A percentile compares a stretch with the other conserved stretches of the same genome.
Conservation (phyloP, 2,113 vertebrate genomes). For the Chelonoidis abingdonii region DNA sequence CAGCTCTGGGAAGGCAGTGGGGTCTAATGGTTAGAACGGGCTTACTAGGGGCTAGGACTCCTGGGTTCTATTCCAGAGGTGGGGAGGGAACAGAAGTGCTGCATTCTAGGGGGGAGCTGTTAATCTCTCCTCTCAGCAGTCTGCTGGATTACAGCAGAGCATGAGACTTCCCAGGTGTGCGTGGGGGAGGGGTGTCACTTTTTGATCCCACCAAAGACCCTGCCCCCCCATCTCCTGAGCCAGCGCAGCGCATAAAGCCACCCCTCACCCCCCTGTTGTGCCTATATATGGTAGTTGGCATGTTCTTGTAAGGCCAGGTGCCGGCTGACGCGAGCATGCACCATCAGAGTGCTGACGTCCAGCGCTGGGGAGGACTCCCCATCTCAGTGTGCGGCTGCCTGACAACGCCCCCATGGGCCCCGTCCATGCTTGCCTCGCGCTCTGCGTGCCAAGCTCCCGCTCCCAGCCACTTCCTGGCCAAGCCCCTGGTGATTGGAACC, state of each 20-base stretch:
- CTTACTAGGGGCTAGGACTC: too few relatives aligned
- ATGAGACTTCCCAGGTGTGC: background rate
- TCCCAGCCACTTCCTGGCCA: background rate
- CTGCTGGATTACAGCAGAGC: background rate
- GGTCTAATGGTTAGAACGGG: too few relatives aligned
- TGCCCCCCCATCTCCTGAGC: background rate
- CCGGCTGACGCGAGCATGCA: background rate
- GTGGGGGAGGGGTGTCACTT: background rate
- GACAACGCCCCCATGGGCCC: slow-evolving; percentile 13
- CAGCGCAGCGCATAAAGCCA: background rate
- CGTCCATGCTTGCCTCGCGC: background rate
- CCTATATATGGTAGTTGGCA: background rate
- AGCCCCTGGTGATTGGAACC: background rate
- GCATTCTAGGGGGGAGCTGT: background rate
- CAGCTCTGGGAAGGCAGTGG: too few relatives aligned
- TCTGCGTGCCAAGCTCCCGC: background rate
- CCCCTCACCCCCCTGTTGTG: background rate
- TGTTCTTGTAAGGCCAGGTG: background rate
- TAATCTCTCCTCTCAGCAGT: background rate
- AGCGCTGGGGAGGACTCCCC: background rate
- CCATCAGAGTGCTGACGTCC: background rate
- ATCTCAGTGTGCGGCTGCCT: background rate
- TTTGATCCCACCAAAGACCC: background rate
- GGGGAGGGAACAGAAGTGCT: background rate
- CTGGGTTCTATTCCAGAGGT: too few relatives aligned